Base-by-base conservation (phyloP, 1,140 invertebrate species). In the Homalodisca vitripennis region DNA sequence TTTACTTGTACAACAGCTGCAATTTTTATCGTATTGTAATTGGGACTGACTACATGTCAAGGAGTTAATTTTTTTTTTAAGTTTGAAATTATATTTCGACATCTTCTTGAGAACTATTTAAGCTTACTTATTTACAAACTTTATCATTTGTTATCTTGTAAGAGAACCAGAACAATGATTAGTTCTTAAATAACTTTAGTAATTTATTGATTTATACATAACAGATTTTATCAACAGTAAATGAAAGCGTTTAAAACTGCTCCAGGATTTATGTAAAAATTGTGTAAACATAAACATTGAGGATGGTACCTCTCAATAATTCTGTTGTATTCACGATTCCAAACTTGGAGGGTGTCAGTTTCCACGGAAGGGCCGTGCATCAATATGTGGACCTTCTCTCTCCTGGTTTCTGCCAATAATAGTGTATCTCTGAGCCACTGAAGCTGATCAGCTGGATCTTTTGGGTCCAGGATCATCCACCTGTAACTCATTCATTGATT, bases 351-450 rank as follows among this genome's bases (percentile, higher is more conserved):
- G 74, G 92, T 91, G 68, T 88, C 86, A 6, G 81, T 75, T 17
- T 84, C 82, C 10, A 90, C 91, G 0, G 91, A 85, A 0, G 92
- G 92, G 63, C 97, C 88, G 74, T 97, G 95, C 0, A 87, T 86
- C 24, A 97, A 77, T 41, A 97, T 90, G 74, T 95, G 92, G 3
- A 95, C 93, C 72, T 85, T 86, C 75, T 94, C 91, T 1, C 81
- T 79, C 10, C 82, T 83, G 32, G 81, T 74, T 78, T 95, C 93
- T 6, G 93, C 90, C 72, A 86, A 76, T 41, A 86, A 78, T 14
- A 96, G 78, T 1, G 86, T 87, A 20, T 86, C 75, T 0, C 88
- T 83, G 14, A 95, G 76, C 93, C 93, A 96, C 60, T 87, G 80
- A 48, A 95, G 80, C 75, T 95, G 90, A 30, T 30, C 51, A 10